Evolutionary conservation across 1,140 invertebrate genomes (phyloP).

Genomic region (Potamilus streckersoni): DNA sequence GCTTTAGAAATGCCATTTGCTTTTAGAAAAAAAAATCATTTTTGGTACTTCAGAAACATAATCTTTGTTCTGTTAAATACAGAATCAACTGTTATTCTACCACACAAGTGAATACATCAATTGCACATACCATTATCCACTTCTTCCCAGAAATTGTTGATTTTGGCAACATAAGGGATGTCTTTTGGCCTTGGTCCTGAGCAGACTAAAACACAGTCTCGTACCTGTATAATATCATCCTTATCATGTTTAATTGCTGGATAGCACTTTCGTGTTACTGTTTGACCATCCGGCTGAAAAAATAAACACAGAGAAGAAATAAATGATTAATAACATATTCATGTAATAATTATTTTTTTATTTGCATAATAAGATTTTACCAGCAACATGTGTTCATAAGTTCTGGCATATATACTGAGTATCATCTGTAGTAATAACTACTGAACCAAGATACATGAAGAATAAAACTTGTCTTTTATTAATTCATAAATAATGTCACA

Average conservation of each 20-base stretch:
- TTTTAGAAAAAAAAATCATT: too few relatives aligned
- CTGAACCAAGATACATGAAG: too few relatives aligned
- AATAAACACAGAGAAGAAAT: not conserved
- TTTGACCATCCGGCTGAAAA: constrained; percentile 47
- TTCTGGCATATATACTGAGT: too few relatives aligned
- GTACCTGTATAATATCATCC: constrained; percentile 85
- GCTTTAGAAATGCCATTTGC: too few relatives aligned
- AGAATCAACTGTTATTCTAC: not conserved
- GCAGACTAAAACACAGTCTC: constrained; percentile 83
- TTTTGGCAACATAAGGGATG: constrained; percentile 93
- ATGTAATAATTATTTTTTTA: not conserved
- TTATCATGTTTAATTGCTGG: constrained; percentile 86
- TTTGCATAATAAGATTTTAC: too few relatives aligned
- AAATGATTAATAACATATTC: not conserved
- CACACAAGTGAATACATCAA: not conserved
- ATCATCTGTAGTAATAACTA: too few relatives aligned
- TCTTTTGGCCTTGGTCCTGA: constrained; percentile 86
- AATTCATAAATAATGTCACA: too few relatives aligned
- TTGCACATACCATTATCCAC: constrained; percentile 84
- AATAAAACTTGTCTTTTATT: too few relatives aligned
- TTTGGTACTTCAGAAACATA: too few relatives aligned
- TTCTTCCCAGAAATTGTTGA: constrained; percentile 94
- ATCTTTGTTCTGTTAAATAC: not conserved
- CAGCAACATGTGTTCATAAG: too few relatives aligned
- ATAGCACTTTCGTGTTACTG: constrained; percentile 80